These are phyloP conservation scores for Macrosteles quadrilineatus DNA, from an alignment of 1,140 invertebrate genomes.

Conservation along the genomic window DNA sequence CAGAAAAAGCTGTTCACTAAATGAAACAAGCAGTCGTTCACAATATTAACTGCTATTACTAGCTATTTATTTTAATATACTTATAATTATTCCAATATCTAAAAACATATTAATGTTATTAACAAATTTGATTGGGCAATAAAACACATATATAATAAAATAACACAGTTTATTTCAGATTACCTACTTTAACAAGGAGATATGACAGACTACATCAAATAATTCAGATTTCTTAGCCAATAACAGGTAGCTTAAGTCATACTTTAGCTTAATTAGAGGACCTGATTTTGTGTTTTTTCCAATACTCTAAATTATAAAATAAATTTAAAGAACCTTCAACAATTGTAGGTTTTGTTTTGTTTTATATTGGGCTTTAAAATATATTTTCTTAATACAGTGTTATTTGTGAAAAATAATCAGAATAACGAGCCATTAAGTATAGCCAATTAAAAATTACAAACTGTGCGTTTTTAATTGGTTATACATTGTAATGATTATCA, in stretches of 20 bases:
- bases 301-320: background rate
- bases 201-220: background rate
- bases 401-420: background rate
- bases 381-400: background rate
- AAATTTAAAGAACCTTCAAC: background rate
- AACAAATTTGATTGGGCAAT: too few relatives aligned
- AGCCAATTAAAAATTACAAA: too few relatives aligned
- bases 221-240: background rate
- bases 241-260: background rate
- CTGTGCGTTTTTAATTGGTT: too few relatives aligned
- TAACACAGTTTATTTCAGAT: conserved; percentile 24
- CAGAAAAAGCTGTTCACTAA: too few relatives aligned
- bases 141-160: conserved; percentile 4
- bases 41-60: too few relatives aligned
- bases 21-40: too few relatives aligned
- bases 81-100: too few relatives aligned
- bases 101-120: too few relatives aligned
- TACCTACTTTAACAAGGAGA: background rate
- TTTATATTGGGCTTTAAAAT: background rate
- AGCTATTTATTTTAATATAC: too few relatives aligned
- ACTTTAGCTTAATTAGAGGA: too few relatives aligned
- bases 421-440: too few relatives aligned
- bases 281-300: background rate
- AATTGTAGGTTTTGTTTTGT: background rate
- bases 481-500: too few relatives aligned